Evolutionary conservation across 2,797 vertebrate species (phyloP).

Genomic region (Todus mexicanus): DNA sequence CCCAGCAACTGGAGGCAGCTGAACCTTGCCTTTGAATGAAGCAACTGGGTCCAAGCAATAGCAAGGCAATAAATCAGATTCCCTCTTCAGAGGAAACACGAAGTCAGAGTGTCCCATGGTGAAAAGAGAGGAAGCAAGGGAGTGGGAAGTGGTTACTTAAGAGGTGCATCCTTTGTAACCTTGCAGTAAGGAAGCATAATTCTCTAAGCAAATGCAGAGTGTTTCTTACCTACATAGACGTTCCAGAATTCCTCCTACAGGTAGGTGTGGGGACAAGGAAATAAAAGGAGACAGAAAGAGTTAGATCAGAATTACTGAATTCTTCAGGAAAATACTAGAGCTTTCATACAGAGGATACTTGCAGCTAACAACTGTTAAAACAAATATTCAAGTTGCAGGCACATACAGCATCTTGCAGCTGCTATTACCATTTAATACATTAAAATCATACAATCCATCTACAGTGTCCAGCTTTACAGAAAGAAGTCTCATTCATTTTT

Average conservation of each 20-base stretch:
- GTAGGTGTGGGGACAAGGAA: not conserved
- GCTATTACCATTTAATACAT: not conserved
- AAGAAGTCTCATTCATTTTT: not conserved
- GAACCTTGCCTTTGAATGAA: not conserved
- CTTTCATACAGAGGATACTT: not conserved
- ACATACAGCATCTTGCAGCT: not conserved
- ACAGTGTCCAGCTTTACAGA: not conserved
- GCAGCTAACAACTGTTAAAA: not conserved
- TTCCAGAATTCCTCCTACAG: constrained; percentile 88
- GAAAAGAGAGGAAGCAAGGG: not conserved
- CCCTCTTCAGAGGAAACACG: not conserved
- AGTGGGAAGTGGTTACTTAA: not conserved
- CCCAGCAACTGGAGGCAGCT: not conserved
- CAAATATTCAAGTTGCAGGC: not conserved
- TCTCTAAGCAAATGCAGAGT: not conserved
- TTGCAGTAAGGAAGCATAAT: not conserved
- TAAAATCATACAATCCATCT: not conserved
- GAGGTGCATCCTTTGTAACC: not conserved
- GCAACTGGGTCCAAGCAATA: not conserved
- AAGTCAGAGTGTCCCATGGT: not conserved
- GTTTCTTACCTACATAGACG: constrained; percentile 83
- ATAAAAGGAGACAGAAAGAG: not conserved
- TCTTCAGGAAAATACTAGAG: not conserved
- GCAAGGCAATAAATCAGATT: not conserved
- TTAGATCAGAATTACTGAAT: not conserved